Percentiles rank a stretch among this genome's conserved stretches.
phyloP scores from a whole-genome alignment of 2,888 invertebrate species.

The Reticulitermes lucifugus region DNA sequence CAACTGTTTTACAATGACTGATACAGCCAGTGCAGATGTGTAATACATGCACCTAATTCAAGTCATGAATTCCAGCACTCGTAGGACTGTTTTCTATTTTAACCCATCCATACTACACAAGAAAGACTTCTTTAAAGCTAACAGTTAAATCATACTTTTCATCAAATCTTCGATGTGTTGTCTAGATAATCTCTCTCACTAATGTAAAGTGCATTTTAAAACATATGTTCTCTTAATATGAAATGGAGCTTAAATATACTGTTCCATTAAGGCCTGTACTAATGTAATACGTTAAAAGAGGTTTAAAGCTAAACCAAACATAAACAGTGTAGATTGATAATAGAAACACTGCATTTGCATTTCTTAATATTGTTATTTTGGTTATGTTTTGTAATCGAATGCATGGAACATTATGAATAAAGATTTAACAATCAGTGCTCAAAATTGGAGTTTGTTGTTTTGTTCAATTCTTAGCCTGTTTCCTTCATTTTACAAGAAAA shows the following conservation, averaged over 20 bases:
- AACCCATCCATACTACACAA: not conserved
- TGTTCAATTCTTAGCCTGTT: no score
- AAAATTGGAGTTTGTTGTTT: no score
- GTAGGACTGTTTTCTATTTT: no score
- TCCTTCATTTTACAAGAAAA: no score
- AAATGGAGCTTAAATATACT: not conserved
- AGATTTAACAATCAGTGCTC: not conserved
- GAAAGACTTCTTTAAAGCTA: not conserved
- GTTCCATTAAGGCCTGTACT: conserved; percentile 8
- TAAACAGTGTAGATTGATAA: not conserved
- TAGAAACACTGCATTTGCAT: not conserved
- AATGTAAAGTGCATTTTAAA: not conserved
- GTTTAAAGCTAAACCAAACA: not conserved
- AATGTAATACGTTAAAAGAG: conserved; percentile 1
- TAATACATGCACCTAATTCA: no score
- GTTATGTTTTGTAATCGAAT: conserved; percentile 5
- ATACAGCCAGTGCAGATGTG: no score
- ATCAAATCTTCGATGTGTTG: not conserved
- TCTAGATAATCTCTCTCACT: not conserved
- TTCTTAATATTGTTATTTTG: not conserved
- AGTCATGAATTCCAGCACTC: no score
- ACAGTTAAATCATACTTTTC: not conserved
- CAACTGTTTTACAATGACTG: no score
- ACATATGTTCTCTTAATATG: not conserved
- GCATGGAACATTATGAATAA: not conserved